Conservation (phyloP, 2,888 invertebrate genomes). For the Philereme transversata region DNA sequence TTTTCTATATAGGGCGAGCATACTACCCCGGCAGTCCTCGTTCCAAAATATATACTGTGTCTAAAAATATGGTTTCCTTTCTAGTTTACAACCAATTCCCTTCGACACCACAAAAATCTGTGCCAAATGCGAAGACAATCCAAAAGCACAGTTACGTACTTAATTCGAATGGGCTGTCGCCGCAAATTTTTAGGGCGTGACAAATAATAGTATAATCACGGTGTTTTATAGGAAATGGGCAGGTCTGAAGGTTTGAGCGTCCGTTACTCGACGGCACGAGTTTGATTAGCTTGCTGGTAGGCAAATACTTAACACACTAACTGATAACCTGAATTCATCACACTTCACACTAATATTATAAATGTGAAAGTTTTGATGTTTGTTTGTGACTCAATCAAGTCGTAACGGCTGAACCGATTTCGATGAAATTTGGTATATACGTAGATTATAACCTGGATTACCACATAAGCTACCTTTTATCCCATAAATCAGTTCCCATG, state of each 20-base stretch:
- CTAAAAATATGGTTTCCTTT: too few species aligned
- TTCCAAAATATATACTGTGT: too few species aligned
- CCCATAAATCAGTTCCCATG: too few species aligned
- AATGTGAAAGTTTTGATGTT: too few species aligned
- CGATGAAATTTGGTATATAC: too few species aligned
- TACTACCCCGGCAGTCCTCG: too few species aligned
- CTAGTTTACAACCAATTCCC: background rate
- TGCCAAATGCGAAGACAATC: slow-evolving; percentile 37
- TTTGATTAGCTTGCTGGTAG: slow-evolving; percentile 24
- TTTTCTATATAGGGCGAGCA: too few species aligned
- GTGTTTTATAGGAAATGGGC: slow-evolving; percentile 37
- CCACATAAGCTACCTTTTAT: too few species aligned
- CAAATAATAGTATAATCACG: slow-evolving; percentile 50
- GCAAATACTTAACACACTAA: slow-evolving; percentile 14
- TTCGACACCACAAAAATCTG: slow-evolving; percentile 41
- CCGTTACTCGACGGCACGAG: slow-evolving; percentile 39
- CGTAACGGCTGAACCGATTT: too few species aligned
- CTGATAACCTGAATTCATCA: background rate
- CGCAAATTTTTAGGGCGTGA: slow-evolving; percentile 64
- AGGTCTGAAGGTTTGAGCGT: slow-evolving; percentile 20
- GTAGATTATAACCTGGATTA: too few species aligned
- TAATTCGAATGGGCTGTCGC: slow-evolving; percentile 36
- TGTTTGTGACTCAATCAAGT: too few species aligned
- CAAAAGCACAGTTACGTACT: slow-evolving; percentile 30
- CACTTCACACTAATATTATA: too few species aligned